Evolutionary conservation across 2,113 vertebrate genomes (phyloP).

Genomic region (Thalassoma bifasciatum): DNA sequence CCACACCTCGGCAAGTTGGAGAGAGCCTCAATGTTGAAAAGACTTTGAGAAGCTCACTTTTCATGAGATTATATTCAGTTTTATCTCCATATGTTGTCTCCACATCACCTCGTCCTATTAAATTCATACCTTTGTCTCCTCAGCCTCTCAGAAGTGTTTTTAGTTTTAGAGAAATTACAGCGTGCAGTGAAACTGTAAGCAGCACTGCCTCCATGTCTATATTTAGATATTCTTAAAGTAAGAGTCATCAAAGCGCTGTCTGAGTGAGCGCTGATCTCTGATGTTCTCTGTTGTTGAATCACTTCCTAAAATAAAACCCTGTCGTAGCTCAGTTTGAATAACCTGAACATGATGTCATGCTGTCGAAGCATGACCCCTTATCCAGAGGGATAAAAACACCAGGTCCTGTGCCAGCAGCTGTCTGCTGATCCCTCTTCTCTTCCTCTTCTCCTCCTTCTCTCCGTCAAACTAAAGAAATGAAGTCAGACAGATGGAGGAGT

Average conservation of each 20-base stretch:
- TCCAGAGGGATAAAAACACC: slow-evolving; percentile 43
- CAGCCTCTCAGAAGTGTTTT: neutral
- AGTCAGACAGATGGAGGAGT: neutral
- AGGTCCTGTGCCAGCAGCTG: slow-evolving; percentile 48
- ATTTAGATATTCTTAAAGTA: neutral
- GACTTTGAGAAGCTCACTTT: too few relatives aligned
- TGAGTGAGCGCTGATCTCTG: neutral
- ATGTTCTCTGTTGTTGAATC: slow-evolving; percentile 27
- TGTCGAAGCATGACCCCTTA: slow-evolving; percentile 42
- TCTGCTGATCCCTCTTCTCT: neutral
- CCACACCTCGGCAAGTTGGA: slow-evolving; percentile 1
- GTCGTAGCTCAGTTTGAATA: slow-evolving; percentile 30
- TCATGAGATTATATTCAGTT: too few relatives aligned
- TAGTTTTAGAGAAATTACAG: neutral
- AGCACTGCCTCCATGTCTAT: neutral
- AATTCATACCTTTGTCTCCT: neutral
- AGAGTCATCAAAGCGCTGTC: neutral
- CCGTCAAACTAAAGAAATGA: slow-evolving; percentile 7
- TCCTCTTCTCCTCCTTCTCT: too few relatives aligned
- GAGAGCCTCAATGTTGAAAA: neutral
- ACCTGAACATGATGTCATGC: slow-evolving; percentile 64
- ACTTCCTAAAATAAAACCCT: slow-evolving; percentile 26
- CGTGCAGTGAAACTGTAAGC: neutral
- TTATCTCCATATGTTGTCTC: neutral
- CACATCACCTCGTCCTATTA: neutral